Percentiles rank a stretch among this genome's conserved stretches.
Evolutionary conservation across 1,140 invertebrate genomes (phyloP).

Genomic region (fruit fly (Drosophila melanogaster)): Release_6_plus_ISO1_MT NT_033777.3:7094001-7094500

Average conservation of each 20-base stretch:
- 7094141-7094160: constrained; percentile 32
- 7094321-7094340: constrained; percentile 92
- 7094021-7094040: constrained; percentile 3
- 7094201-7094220: constrained; percentile 7
- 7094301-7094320: constrained; percentile 94
- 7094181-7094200: constrained; percentile 13
- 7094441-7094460: background rate
- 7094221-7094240: background rate
- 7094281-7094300: constrained; percentile 92
- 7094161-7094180: constrained; percentile 9
- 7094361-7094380: constrained; percentile 92
- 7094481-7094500: constrained; percentile 95
- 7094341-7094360: constrained; percentile 89
- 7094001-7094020: background rate
- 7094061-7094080: background rate
- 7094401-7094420: constrained; percentile 10
- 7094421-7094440: no score
- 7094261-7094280: constrained; percentile 91
- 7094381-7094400: constrained; percentile 90
- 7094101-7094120: background rate
- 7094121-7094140: constrained; percentile 41
- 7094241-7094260: background rate
- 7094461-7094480: constrained; percentile 87
- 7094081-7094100: background rate
- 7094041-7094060: constrained; percentile 6